Percentiles rank a stretch among this genome's conserved stretches.
These are phyloP conservation scores for Herminia tarsipennalis DNA, from an alignment of 2,888 invertebrate species.

Conservation along the genomic window DNA sequence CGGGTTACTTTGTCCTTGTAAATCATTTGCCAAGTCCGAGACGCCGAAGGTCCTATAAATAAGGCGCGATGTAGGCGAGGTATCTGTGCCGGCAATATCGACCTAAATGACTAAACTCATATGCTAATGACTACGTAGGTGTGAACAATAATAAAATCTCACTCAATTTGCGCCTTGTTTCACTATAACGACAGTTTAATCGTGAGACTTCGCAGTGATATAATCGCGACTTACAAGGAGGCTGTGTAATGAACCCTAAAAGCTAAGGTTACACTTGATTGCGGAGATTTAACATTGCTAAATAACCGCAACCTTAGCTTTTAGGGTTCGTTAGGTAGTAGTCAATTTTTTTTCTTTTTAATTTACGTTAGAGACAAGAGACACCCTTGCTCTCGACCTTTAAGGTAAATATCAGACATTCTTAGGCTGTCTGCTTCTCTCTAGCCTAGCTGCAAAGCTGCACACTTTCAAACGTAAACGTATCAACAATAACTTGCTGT, in stretches of 20 bases:
- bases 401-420: too few relatives aligned
- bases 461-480: too few relatives aligned
- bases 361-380: too few relatives aligned
- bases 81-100: constrained; percentile 55
- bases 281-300: not conserved
- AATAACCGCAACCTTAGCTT: not conserved
- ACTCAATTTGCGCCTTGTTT: constrained; percentile 27
- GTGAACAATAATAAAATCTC: constrained; percentile 28
- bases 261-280: too few relatives aligned
- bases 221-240: constrained; percentile 1
- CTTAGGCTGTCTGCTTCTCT: too few relatives aligned
- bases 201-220: not conserved
- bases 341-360: too few relatives aligned
- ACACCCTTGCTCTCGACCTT: too few relatives aligned
- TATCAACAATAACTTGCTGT: too few relatives aligned
- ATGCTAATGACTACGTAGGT: constrained; percentile 55
- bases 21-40: constrained; percentile 19
- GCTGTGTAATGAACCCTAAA: not conserved
- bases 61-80: constrained; percentile 59
- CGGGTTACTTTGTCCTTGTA: constrained; percentile 17
- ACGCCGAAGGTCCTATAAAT: constrained; percentile 47
- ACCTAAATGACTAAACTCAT: constrained; percentile 67
- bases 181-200: constrained; percentile 13
- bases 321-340: too few relatives aligned
- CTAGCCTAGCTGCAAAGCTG: too few relatives aligned